phyloP scores from a whole-genome alignment of 35 echinoderm and acorn worm species.

The Patiria miniata region DNA sequence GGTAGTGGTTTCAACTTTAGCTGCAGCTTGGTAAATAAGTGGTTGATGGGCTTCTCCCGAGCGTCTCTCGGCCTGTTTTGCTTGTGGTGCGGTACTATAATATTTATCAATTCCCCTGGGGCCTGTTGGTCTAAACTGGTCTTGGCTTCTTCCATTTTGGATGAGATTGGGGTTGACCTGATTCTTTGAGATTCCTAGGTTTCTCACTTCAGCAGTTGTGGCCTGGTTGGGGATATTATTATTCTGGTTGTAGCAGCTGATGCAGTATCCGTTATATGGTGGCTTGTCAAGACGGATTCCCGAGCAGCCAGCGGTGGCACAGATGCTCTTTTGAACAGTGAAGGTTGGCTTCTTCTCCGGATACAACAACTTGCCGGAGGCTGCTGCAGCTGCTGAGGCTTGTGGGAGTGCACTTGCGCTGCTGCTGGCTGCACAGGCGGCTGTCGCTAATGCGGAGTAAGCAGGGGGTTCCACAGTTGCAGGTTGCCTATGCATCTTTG shows the following conservation, averaged over 20 bases:
- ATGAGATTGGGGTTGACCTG: background rate
- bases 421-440: background rate
- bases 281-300: constrained; percentile 25
- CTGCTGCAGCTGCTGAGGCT: constrained; percentile 1
- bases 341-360: background rate
- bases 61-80: too few relatives aligned
- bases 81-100: too few relatives aligned
- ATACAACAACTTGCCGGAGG: background rate
- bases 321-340: constrained; percentile 63
- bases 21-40: too few relatives aligned
- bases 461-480: background rate
- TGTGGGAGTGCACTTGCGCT: background rate
- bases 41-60: too few relatives aligned
- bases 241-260: background rate
- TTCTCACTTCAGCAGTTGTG: background rate
- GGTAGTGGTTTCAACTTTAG: too few relatives aligned
- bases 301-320: constrained; percentile 52
- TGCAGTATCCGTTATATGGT: background rate
- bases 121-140: too few relatives aligned
- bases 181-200: background rate
- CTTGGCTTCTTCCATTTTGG: too few relatives aligned
- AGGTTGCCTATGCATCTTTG: background rate
- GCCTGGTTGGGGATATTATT: background rate
- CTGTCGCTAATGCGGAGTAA: background rate
- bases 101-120: too few relatives aligned